phyloP scores from a whole-genome alignment of 1,140 invertebrate genomes.

The Achatina immaculata region DNA sequence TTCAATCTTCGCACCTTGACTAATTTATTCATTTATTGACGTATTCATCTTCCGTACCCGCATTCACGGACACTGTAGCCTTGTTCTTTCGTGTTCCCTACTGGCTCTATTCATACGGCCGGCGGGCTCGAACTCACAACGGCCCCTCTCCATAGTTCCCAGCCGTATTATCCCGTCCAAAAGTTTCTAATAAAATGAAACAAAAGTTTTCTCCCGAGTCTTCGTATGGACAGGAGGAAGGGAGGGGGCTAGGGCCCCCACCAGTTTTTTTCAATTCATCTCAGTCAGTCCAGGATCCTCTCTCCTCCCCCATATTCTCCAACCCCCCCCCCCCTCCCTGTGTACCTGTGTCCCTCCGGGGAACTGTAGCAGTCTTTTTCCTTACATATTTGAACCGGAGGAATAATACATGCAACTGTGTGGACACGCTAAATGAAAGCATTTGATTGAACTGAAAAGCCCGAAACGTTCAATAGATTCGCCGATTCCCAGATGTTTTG shows the following conservation, averaged over 20 bases:
- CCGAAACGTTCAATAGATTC: neutral
- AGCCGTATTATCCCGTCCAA: neutral
- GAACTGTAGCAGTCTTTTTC: neutral
- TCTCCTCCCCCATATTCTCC: too few relatives aligned
- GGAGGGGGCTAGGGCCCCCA: too few relatives aligned
- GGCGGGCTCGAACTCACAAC: neutral
- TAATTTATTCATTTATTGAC: constrained; percentile 21
- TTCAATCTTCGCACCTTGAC: neutral
- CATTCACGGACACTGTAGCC: neutral
- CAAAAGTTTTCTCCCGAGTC: too few relatives aligned
- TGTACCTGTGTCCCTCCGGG: neutral
- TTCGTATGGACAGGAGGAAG: too few relatives aligned
- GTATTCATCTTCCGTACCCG: neutral
- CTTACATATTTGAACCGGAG: neutral
- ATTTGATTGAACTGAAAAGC: constrained; percentile 4
- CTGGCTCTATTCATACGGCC: neutral
- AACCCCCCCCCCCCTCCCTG: too few relatives aligned
- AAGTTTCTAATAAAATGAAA: neutral
- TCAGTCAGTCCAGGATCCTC: too few relatives aligned
- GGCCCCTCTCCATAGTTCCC: neutral
- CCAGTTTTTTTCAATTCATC: too few relatives aligned
- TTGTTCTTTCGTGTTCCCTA: neutral
- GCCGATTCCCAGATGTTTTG: neutral
- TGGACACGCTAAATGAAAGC: neutral
- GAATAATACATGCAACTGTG: constrained; percentile 9